Conservation (phyloP, 2,797 vertebrate genomes). For the Pelochelys cantorii region DNA sequence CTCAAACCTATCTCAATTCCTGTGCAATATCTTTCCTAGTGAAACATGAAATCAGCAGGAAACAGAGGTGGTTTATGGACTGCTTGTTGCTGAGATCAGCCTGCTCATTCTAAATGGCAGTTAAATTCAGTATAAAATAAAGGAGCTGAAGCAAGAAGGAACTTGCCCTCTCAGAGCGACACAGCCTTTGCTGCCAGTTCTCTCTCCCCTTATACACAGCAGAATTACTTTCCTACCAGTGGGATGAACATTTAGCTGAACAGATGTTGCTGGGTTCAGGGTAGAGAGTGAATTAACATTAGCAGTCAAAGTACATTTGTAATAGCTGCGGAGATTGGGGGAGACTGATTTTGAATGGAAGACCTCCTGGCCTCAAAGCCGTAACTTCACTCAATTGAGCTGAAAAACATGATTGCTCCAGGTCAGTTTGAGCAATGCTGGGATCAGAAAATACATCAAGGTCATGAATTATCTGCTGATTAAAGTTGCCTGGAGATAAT, state of each 20-base stretch:
- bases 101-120: background rate
- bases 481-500: background rate
- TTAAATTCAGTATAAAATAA: conserved; percentile 32
- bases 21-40: background rate
- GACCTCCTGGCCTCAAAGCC: accelerated
- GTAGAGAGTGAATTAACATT: background rate
- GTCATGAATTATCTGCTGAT: background rate
- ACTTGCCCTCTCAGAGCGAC: background rate
- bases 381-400: background rate
- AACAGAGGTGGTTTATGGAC: conserved; percentile 50
- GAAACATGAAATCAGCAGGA: conserved; percentile 67
- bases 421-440: background rate
- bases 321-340: background rate
- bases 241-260: background rate
- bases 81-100: background rate
- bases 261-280: background rate
- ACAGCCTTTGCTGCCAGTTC: background rate
- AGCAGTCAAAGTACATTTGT: background rate
- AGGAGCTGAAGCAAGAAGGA: conserved; percentile 3
- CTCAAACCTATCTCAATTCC: conserved; percentile 37
- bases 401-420: background rate
- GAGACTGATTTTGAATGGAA: accelerated
- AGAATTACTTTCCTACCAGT: background rate
- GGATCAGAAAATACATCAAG: background rate
- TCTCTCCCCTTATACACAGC: conserved; percentile 37